phyloP scores from a whole-genome alignment of 2,888 invertebrate genomes.

The Himalopsyche kuldschensis region DNA sequence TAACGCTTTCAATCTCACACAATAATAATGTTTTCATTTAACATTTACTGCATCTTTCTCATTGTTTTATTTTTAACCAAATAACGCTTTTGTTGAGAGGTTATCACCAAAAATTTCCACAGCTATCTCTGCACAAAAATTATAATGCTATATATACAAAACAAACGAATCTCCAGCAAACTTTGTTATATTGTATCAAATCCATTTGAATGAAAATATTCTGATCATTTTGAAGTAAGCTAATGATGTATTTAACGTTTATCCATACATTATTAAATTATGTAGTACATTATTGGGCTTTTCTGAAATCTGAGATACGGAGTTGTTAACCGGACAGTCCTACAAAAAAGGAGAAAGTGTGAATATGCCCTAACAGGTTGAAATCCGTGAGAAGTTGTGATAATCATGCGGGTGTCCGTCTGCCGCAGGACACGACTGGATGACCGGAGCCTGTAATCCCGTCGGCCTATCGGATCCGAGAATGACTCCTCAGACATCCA shows the following conservation, averaged over 20 bases:
- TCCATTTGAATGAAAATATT: background rate
- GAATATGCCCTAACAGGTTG: conserved; percentile 24
- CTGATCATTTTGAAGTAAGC: background rate
- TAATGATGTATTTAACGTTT: background rate
- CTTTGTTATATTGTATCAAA: background rate
- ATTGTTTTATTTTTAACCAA: background rate
- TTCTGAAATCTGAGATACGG: background rate
- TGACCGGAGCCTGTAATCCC: conserved; percentile 45
- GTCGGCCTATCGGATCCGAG: conserved; percentile 42
- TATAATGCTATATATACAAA: background rate
- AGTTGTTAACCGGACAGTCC: background rate
- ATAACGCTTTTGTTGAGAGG: background rate
- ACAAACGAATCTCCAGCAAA: background rate
- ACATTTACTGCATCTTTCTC: background rate
- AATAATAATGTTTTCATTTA: background rate
- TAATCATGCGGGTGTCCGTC: conserved; percentile 46
- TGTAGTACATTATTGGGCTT: background rate
- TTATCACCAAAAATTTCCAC: background rate
- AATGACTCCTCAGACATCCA: conserved; percentile 42
- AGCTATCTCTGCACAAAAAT: background rate
- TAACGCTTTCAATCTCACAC: background rate
- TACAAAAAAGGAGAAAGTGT: conserved; percentile 8
- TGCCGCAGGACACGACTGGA: conserved; percentile 58
- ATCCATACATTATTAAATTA: background rate
- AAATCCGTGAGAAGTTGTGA: conserved; percentile 32